These are phyloP conservation scores for Nothoprocta pentlandii DNA, from an alignment of 2,113 vertebrate species.

Conservation along the genomic window DNA sequence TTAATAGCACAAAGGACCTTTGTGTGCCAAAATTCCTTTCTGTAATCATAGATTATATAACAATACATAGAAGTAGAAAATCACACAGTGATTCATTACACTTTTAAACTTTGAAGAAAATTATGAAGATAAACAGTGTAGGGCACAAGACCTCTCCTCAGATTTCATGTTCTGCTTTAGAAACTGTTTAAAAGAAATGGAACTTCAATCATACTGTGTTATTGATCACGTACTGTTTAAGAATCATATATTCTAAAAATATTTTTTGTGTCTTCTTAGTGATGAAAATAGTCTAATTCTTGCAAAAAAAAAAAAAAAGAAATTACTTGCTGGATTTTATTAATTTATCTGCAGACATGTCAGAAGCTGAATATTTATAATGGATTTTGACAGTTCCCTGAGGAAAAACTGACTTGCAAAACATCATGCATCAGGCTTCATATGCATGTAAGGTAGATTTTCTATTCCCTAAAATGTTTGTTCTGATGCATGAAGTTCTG, in stretches of 20 bases:
- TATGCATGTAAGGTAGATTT: neutral
- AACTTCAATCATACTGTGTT: neutral
- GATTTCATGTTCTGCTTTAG: neutral
- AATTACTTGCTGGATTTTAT: neutral
- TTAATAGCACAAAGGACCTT: neutral
- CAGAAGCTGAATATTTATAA: conserved; percentile 41
- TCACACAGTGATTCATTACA: neutral
- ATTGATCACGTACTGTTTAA: neutral
- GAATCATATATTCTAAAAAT: neutral
- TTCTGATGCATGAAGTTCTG: neutral
- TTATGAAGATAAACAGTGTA: neutral
- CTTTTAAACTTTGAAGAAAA: neutral
- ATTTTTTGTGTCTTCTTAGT: neutral
- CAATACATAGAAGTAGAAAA: neutral
- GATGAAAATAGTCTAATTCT: neutral
- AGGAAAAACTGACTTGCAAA: conserved; percentile 29
- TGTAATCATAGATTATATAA: neutral
- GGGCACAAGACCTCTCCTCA: neutral
- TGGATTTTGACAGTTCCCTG: neutral
- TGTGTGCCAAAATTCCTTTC: neutral
- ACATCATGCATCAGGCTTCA: neutral
- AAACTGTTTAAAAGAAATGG: neutral
- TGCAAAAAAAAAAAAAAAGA: neutral
- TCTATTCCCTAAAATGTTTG: neutral
- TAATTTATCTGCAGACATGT: conserved; percentile 30